Conservation (phyloP, 2,888 invertebrate species). For the Crematogaster levior region DNA sequence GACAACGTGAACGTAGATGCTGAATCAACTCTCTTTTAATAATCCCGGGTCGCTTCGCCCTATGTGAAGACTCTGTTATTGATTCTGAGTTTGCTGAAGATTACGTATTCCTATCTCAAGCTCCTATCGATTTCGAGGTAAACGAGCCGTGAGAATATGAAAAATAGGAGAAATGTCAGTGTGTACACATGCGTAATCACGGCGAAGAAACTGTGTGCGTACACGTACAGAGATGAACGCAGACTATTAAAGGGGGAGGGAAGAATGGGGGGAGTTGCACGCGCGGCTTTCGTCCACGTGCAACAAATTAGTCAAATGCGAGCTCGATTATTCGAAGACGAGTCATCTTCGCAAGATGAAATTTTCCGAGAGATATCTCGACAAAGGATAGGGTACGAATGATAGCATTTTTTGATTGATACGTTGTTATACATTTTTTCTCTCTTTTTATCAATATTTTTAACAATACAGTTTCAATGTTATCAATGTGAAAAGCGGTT, state of each 20-base stretch:
- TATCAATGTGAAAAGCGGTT: neutral
- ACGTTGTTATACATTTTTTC: neutral
- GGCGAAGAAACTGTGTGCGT: neutral
- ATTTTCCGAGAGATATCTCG: neutral
- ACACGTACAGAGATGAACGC: neutral
- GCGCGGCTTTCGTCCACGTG: slow-evolving; percentile 58
- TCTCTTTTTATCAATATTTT: neutral
- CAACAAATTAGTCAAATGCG: slow-evolving; percentile 37
- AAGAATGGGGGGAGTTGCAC: slow-evolving; percentile 33
- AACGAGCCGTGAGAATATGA: slow-evolving; percentile 7
- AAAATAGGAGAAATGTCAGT: slow-evolving; percentile 14
- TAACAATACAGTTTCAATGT: neutral
- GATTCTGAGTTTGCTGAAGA: neutral
- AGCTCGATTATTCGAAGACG: slow-evolving; percentile 14
- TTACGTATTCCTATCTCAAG: neutral
- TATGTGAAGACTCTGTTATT: neutral
- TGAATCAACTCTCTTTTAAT: neutral
- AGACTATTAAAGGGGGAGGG: neutral
- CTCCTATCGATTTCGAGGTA: slow-evolving; percentile 17
- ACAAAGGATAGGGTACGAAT: neutral
- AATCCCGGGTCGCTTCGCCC: neutral
- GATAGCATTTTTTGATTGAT: neutral
- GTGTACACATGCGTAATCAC: neutral
- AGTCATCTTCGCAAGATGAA: neutral
- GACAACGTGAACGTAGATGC: neutral